Conservation (phyloP, 2,113 vertebrate genomes). For the Mirounga angustirostris region DNA sequence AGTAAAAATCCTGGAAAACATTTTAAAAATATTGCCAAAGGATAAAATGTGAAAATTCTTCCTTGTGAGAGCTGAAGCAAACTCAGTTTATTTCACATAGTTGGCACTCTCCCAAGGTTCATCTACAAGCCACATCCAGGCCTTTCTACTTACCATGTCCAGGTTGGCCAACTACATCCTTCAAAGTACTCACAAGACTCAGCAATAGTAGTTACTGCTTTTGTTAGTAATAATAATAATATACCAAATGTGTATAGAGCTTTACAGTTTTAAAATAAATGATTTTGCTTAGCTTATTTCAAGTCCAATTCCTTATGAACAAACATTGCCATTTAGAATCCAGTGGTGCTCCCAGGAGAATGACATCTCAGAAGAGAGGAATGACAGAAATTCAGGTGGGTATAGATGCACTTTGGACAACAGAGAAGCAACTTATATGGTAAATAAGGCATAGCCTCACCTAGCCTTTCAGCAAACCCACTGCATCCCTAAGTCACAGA, state of each 20-base stretch:
- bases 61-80: background rate
- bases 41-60: background rate
- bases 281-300: background rate
- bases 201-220: background rate
- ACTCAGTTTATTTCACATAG: background rate
- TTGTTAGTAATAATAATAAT: background rate
- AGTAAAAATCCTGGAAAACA: constrained; percentile 11
- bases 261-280: background rate
- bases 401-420: background rate
- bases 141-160: background rate
- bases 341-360: background rate
- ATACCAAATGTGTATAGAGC: background rate
- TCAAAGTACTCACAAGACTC: background rate
- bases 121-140: background rate
- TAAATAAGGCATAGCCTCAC: background rate
- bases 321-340: background rate
- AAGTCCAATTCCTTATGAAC: background rate
- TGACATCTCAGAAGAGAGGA: background rate
- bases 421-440: background rate
- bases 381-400: too few species aligned
- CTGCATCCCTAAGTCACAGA: background rate
- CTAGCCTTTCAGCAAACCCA: background rate
- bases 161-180: background rate
- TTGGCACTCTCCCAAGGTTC: too few species aligned
- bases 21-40: background rate